These are phyloP conservation scores for Crossocerus cetratus DNA, from an alignment of 2,888 invertebrate genomes.

Conservation along the genomic window DNA sequence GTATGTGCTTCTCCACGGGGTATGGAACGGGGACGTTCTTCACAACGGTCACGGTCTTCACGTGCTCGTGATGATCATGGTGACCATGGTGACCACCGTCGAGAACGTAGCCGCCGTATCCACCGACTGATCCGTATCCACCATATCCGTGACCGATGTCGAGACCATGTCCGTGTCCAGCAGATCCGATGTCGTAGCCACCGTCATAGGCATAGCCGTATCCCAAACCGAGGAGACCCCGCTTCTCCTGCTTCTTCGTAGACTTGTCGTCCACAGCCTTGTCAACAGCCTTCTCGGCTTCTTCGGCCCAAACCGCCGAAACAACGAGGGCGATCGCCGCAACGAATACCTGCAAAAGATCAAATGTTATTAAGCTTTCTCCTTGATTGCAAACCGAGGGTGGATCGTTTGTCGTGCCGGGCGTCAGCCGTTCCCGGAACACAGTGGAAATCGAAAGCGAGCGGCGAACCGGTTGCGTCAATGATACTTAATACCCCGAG, in stretches of 20 bases:
- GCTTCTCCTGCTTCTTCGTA: slow-evolving; percentile 88
- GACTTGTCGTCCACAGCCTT: slow-evolving; percentile 38
- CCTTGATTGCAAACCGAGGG: neutral
- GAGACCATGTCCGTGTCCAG: slow-evolving; percentile 58
- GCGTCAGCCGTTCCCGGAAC: neutral
- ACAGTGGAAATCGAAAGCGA: slow-evolving; percentile 23
- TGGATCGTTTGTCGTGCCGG: slow-evolving; percentile 1
- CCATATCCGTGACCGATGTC: slow-evolving; percentile 75
- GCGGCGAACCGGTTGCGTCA: slow-evolving; percentile 15
- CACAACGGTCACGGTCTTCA: slow-evolving; percentile 83
- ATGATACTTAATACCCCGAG: neutral
- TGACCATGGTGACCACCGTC: slow-evolving; percentile 50
- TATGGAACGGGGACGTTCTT: slow-evolving; percentile 80
- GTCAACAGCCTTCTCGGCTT: slow-evolving; percentile 75
- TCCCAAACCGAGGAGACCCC: slow-evolving; percentile 87
- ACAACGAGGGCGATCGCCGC: slow-evolving; percentile 86
- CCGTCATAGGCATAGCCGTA: slow-evolving; percentile 90
- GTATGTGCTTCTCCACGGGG: slow-evolving; percentile 80
- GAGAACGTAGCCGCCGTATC: slow-evolving; percentile 76
- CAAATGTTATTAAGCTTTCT: neutral
- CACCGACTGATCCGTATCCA: slow-evolving; percentile 60
- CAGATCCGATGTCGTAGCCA: slow-evolving; percentile 86
- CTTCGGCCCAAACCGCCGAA: slow-evolving; percentile 82
- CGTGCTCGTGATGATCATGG: slow-evolving; percentile 78
- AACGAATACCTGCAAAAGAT: slow-evolving; percentile 82